Conservation (phyloP, 30 jellyfish, hydroid and myxozoan species). For the Hydractinia echinata region DNA sequence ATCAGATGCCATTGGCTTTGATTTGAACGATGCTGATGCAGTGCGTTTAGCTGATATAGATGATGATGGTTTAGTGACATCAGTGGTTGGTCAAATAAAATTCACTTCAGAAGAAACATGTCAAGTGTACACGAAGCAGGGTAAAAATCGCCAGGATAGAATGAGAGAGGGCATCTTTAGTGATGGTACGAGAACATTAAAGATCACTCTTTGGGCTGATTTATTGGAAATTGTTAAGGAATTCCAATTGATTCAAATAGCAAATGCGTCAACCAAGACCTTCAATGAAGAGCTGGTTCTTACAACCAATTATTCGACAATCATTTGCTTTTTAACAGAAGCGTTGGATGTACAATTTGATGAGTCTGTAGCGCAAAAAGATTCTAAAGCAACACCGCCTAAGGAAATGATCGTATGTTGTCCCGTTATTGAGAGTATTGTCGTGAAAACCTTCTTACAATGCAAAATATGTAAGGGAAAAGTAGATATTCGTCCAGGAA, state of each 20-base stretch:
- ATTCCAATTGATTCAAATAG: background rate
- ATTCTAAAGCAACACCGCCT: background rate
- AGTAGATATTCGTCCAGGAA: background rate
- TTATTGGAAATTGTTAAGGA: slow-evolving; percentile 5
- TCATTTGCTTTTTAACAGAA: background rate
- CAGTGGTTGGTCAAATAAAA: background rate
- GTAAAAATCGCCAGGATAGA: background rate
- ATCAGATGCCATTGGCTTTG: background rate
- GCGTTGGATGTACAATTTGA: slow-evolving; percentile 1
- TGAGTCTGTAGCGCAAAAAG: background rate
- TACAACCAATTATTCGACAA: background rate
- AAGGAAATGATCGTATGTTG: background rate
- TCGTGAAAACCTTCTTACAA: background rate
- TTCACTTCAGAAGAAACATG: background rate
- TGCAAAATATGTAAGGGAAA: background rate
- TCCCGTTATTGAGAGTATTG: background rate
- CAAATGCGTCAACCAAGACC: background rate
- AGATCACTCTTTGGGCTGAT: background rate
- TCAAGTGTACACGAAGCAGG: background rate
- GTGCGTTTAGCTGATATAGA: background rate
- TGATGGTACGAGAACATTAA: background rate
- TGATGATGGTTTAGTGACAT: background rate
- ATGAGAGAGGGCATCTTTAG: slow-evolving; percentile 9
- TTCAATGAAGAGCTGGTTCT: background rate
- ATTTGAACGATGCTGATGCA: slow-evolving; percentile 19